Evolutionary conservation across 2,888 invertebrate genomes (phyloP).

Genomic region (Sarcophaga variegata): DNA sequence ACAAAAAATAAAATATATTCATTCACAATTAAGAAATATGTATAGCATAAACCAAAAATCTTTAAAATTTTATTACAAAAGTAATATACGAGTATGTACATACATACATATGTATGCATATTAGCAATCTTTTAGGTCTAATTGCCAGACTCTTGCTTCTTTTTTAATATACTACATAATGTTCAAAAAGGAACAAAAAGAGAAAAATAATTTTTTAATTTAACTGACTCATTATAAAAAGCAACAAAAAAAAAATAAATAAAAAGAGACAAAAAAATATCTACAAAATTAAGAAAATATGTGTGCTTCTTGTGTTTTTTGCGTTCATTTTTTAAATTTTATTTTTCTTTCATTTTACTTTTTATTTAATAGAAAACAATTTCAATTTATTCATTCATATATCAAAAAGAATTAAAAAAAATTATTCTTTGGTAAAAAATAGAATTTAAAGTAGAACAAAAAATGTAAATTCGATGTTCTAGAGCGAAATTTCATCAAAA

Average conservation of each 20-base stretch:
- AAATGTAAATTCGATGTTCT: constrained; percentile 48
- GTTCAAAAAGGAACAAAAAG: constrained; percentile 36
- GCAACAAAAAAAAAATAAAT: constrained; percentile 24
- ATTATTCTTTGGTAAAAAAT: constrained; percentile 45
- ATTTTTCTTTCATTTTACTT: constrained; percentile 49
- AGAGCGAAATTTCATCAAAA: constrained; percentile 50
- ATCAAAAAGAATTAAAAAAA: constrained; percentile 72
- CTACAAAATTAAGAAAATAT: constrained; percentile 52
- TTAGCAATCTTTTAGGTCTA: constrained; percentile 10
- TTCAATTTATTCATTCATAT: constrained; percentile 73
- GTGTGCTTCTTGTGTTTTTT: constrained; percentile 23
- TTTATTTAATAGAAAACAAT: constrained; percentile 67
- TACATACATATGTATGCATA: background rate
- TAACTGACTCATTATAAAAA: constrained; percentile 64
- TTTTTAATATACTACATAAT: constrained; percentile 6
- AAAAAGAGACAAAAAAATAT: constrained; percentile 6
- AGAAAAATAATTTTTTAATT: background rate
- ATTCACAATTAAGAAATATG: too few species aligned
- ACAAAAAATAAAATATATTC: too few species aligned
- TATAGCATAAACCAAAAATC: background rate
- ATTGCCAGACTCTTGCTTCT: constrained; percentile 41
- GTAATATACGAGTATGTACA: background rate
- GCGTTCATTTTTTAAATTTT: constrained; percentile 30
- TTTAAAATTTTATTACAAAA: background rate
- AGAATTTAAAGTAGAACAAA: constrained; percentile 27